Evolutionary conservation across 2,113 vertebrate genomes (phyloP).

Genomic region (Thunnus maccoyii): DNA sequence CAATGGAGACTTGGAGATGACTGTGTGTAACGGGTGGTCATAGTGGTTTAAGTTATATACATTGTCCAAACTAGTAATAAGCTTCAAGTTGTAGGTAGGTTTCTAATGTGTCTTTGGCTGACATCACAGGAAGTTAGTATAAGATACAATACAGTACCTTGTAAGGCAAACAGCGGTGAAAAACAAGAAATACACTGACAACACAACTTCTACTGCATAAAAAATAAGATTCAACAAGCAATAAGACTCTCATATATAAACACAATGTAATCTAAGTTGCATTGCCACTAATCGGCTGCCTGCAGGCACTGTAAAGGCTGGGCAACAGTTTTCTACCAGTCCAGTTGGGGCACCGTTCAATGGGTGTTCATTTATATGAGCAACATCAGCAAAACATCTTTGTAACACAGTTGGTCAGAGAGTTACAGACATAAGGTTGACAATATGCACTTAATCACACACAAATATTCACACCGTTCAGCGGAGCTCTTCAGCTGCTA

Average conservation of each 20-base stretch:
- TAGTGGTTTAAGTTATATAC: slow-evolving; percentile 8
- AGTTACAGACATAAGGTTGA: slow-evolving; percentile 36
- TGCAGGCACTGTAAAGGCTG: slow-evolving; percentile 62
- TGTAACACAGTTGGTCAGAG: slow-evolving; percentile 36
- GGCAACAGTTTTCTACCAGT: slow-evolving; percentile 34
- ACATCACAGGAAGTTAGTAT: slow-evolving; percentile 76
- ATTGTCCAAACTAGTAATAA: slow-evolving; percentile 13
- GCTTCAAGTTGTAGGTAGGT: slow-evolving; percentile 71
- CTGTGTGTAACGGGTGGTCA: slow-evolving; percentile 10
- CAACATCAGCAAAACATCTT: slow-evolving; percentile 22
- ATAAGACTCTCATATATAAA: slow-evolving; percentile 47
- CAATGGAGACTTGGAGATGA: not conserved
- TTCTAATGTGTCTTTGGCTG: slow-evolving; percentile 83
- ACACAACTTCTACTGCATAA: slow-evolving; percentile 12
- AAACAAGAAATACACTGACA: slow-evolving; percentile 63
- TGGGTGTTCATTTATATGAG: slow-evolving; percentile 9
- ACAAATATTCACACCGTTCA: slow-evolving; percentile 13
- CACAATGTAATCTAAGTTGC: slow-evolving; percentile 50
- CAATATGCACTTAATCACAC: slow-evolving; percentile 20
- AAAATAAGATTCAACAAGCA: slow-evolving; percentile 47
- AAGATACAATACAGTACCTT: slow-evolving; percentile 67
- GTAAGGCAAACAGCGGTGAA: slow-evolving; percentile 82
- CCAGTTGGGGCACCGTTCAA: slow-evolving; percentile 5
- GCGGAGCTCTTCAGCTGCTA: slow-evolving; percentile 4
- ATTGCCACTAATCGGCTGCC: slow-evolving; percentile 50